A percentile compares a stretch with the other conserved stretches of the same genome.
Evolutionary conservation across 2,797 vertebrate species (phyloP).

Genomic region (Paedocypris micromegethes): DNA sequence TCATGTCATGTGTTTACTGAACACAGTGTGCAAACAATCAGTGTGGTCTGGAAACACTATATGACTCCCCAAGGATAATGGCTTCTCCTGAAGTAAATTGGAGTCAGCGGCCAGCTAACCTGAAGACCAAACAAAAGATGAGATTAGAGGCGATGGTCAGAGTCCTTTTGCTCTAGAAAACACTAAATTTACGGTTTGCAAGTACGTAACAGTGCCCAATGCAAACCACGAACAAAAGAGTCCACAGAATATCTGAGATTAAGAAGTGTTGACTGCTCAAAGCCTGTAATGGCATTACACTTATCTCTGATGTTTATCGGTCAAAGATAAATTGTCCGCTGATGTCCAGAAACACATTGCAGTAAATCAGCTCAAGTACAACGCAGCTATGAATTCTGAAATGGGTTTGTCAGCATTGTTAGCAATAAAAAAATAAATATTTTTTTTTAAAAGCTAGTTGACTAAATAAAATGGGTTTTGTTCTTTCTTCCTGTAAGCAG

Average conservation of each 20-base stretch:
- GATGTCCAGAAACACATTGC: background rate
- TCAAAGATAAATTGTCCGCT: background rate
- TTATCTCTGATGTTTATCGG: background rate
- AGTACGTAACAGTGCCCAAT: background rate
- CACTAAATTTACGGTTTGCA: background rate
- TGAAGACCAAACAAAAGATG: too few relatives aligned
- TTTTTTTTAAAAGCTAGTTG: too few relatives aligned
- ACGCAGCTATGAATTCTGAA: background rate
- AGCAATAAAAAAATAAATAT: too few relatives aligned
- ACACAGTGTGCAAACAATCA: background rate
- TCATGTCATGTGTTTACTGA: background rate
- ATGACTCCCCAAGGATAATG: background rate
- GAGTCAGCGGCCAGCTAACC: background rate
- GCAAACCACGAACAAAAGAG: background rate
- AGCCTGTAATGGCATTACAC: background rate
- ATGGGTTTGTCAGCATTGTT: too few relatives aligned
- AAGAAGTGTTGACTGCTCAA: background rate
- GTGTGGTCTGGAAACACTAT: background rate
- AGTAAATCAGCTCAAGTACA: background rate
- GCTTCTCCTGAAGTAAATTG: background rate
- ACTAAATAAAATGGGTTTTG: too few relatives aligned
- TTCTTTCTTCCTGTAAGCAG: too few relatives aligned
- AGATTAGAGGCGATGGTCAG: too few relatives aligned
- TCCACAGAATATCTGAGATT: slow-evolving; percentile 2
- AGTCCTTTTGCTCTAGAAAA: background rate